Base-by-base conservation (phyloP, 1,140 invertebrate genomes). In the Zaprionus ghesquierei region DNA sequence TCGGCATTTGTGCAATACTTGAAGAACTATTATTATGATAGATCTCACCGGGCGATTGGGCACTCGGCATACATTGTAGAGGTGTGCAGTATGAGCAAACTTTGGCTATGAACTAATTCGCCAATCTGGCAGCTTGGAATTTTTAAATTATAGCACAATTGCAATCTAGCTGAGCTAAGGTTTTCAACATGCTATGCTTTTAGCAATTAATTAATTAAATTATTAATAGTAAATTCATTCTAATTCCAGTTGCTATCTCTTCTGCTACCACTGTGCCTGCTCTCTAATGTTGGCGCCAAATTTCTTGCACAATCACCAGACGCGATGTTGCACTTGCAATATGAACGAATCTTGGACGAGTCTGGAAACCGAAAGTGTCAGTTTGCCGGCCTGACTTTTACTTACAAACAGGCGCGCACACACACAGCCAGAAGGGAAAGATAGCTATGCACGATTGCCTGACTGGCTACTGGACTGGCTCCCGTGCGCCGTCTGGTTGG, bases 241-340 rank as follows among this genome's bases (percentile, higher is more conserved):
- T 33, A 33, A 12, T 33, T 33, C 12, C 31, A 33, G 31, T 33
- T 12, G 13, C 5, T 33, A 4, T 13, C 35, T 15, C n/a, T n/a
- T n/a, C n/a, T n/a, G n/a, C n/a, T n/a, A 44, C 69, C 69, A 72
- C 63, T 68, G 69, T 72, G 63, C 53, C 61, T 38, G 29, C 53
- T 64, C 53, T 64, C 70, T 58, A 69, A 68, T 75, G 25, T 50
- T 33, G 33, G 33, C 69, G 29, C 38, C 50, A 62, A n/a, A 66
- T 38, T 46, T 22, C 27, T 87, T 87, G 84, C 79, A 41, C 27
- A 79, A 87, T 66, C 10, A 25, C 38, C 20, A 66, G 78, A 82
- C 73, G 54, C 73, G 54, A 54, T 66, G 85, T 85, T 90, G 82
- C 87, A 90, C 87, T 90, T 90, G 87, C 79, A 82, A 80, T 77